Evolutionary conservation across 2,113 vertebrate genomes (phyloP), one percentile per base, ranked within the genome.

Genomic region (Chloropsis cyanopogon): DNA sequence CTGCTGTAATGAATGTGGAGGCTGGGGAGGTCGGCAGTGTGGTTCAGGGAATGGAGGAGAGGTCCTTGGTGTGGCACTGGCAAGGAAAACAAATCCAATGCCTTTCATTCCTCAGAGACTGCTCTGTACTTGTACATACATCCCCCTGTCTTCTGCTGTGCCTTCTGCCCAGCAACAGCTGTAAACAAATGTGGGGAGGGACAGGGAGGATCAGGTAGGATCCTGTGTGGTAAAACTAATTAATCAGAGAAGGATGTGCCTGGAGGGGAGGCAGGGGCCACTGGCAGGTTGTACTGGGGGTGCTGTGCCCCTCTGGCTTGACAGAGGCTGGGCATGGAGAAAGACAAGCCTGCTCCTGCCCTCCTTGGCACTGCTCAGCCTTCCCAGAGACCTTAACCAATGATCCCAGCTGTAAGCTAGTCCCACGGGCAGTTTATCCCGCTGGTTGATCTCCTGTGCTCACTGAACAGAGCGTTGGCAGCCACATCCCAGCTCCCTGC

Each of bases 11-110:
- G 31, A 42, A 41, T 3, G 3, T 18, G 14, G 54, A 64, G 44
- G 57, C 41, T 1, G 1, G 50, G 31, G 41, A 75, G 41, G 33
- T 68, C 2, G 0, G 14, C 37, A 47, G 19, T 6, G 37, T 3
- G 21, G 65, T 20, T 52, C 15, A 35, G 33, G 64, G 64, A 59
- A 76, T 25, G 21, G 8, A 65, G 35, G n/a, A 82, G 65, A 73
- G 8, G 4, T 37, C 73, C 52, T 72, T 47, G 11, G 14, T 28
- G 39, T n/a, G 19, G 37, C 16, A 11, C 19, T 52, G 65, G 21
- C 49, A 52, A 26, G 0, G 19, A 42, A 73, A 90, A 79, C 49
- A 66, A 82, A 71, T 31, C 46, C 17, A 35, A 20, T 24, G 15
- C 13, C 10, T 19, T 23, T 50, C 22, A 83, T 52, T 82, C 78